phyloP scores from a whole-genome alignment of 2,113 vertebrate genomes.

The Cacatua alba region DNA sequence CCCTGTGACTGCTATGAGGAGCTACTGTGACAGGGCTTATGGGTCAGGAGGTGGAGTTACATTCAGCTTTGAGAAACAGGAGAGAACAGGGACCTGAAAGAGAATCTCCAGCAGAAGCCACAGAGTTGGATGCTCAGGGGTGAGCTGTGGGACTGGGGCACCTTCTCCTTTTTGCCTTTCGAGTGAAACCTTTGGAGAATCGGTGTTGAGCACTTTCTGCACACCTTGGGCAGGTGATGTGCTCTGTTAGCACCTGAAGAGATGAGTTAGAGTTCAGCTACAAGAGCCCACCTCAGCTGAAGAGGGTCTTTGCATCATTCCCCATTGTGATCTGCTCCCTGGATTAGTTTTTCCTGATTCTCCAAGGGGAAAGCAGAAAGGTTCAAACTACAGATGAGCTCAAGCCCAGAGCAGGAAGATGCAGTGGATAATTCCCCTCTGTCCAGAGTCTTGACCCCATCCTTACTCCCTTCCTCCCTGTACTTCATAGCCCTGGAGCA shows the following conservation, averaged over 20 bases:
- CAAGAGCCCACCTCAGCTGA: background rate
- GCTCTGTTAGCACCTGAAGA: background rate
- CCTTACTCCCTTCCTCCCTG: background rate
- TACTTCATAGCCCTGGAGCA: fast-evolving
- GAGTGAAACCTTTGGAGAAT: background rate
- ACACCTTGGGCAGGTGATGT: background rate
- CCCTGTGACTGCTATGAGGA: background rate
- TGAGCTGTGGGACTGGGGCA: background rate
- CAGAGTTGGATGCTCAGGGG: fast-evolving
- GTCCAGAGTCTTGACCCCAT: background rate
- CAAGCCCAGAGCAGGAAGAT: background rate
- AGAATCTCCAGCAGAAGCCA: background rate
- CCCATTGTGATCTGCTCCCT: background rate
- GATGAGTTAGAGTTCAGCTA: background rate
- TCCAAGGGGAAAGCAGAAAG: background rate
- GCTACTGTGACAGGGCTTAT: background rate
- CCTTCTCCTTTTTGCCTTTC: background rate
- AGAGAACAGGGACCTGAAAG: background rate
- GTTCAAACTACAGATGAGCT: background rate
- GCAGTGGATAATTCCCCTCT: background rate
- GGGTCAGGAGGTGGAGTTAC: background rate
- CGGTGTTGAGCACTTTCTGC: no score
- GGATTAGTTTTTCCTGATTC: background rate
- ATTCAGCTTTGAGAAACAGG: background rate
- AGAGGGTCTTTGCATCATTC: background rate